Conservation (phyloP, 2,888 invertebrate genomes). For the Idaea aversata region DNA sequence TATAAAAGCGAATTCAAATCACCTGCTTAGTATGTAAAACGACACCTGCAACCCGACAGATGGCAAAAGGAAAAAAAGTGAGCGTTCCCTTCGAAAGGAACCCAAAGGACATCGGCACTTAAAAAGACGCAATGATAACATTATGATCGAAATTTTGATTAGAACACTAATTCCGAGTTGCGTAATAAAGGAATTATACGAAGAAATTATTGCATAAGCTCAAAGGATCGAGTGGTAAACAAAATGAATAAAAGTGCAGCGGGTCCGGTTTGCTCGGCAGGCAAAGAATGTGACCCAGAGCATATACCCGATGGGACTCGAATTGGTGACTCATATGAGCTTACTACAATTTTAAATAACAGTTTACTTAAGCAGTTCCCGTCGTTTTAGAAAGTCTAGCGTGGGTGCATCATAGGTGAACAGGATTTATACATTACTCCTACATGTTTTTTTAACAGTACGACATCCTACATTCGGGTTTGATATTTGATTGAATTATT, state of each 20-base stretch:
- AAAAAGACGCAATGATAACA: conserved; percentile 11
- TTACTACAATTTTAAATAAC: conserved; percentile 44
- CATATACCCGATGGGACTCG: conserved; percentile 52
- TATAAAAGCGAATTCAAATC: conserved; percentile 64
- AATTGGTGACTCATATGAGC: conserved; percentile 65
- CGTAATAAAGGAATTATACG: conserved; percentile 20
- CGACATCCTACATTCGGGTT: conserved; percentile 33
- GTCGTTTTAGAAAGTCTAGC: conserved; percentile 64
- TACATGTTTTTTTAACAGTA: conserved; percentile 41
- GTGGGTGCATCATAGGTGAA: conserved; percentile 65
- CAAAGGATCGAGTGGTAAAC: conserved; percentile 36
- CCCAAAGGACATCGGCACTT: conserved; percentile 22
- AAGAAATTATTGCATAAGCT: conserved; percentile 48
- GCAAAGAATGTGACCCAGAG: conserved; percentile 77
- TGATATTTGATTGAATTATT: conserved; percentile 14
- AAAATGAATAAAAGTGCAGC: conserved; percentile 38
- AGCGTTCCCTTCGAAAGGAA: conserved; percentile 41
- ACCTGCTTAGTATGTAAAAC: conserved; percentile 74
- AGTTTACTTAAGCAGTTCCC: conserved; percentile 40
- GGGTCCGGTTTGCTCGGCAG: conserved; percentile 54
- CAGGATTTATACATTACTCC: conserved; percentile 54
- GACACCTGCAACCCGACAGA: conserved; percentile 73
- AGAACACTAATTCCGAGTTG: conserved; percentile 10
- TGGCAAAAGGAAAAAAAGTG: conserved; percentile 57
- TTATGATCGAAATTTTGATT: conserved; percentile 10